Evolutionary conservation across 2,797 vertebrate species (phyloP).

Genomic region (Numenius phaeopus): DNA sequence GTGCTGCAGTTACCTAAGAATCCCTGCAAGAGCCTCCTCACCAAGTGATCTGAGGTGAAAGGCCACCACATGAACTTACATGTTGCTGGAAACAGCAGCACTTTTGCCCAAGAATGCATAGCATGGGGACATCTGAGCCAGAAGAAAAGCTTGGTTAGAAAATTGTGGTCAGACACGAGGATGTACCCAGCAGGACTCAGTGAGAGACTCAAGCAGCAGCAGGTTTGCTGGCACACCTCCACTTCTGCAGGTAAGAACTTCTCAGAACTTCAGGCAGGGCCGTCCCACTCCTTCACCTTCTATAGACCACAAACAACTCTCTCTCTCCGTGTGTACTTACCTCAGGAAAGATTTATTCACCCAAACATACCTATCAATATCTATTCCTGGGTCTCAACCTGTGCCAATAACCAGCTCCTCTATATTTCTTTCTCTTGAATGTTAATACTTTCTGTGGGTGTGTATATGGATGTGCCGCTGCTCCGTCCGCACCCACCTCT

Average conservation of each 20-base stretch:
- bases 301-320: not conserved
- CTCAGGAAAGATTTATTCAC: not conserved
- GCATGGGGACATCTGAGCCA: not conserved
- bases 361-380: not conserved
- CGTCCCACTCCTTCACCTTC: not conserved
- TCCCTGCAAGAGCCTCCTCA: not conserved
- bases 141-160: not conserved
- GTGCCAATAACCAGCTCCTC: not conserved
- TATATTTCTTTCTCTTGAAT: accelerated
- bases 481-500: not conserved
- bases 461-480: not conserved
- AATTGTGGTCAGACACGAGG: accelerated
- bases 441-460: not conserved
- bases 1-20: no score
- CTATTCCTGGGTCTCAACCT: accelerated
- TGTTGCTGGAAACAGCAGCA: not conserved
- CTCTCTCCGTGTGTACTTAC: no score
- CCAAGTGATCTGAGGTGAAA: not conserved
- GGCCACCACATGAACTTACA: not conserved
- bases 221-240: not conserved
- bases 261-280: not conserved
- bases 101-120: accelerated
- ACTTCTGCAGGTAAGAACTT: not conserved
- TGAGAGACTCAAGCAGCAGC: accelerated
- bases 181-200: not conserved